These are phyloP conservation scores for Cyclophora albipunctata DNA, from an alignment of 2,888 invertebrate genomes.

Conservation along the genomic window DNA sequence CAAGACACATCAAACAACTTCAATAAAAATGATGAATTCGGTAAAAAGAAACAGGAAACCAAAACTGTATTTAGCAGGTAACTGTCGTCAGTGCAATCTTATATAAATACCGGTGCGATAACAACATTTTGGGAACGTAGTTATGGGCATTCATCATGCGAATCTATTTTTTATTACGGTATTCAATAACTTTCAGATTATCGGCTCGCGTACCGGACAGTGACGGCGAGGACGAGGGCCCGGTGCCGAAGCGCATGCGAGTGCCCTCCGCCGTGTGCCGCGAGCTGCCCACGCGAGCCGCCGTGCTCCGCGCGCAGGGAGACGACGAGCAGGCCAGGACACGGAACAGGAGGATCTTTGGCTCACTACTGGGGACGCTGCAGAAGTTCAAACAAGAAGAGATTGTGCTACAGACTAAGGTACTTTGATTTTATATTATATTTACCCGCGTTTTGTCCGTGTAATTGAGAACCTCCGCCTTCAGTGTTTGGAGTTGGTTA, in stretches of 20 bases:
- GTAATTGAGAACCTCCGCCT: no score
- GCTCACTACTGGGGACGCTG: conserved; percentile 93
- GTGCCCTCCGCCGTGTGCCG: conserved; percentile 85
- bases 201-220: conserved; percentile 63
- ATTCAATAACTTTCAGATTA: conserved; percentile 30
- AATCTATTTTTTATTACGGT: no score
- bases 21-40: conserved; percentile 68
- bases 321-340: conserved; percentile 86
- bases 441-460: no score
- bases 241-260: conserved; percentile 44
- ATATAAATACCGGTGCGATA: no score
- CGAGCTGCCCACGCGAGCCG: conserved; percentile 84
- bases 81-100: background rate
- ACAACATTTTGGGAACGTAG: no score
- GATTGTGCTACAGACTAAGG: conserved; percentile 88
- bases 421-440: conserved; percentile 10
- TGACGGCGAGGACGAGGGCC: conserved; percentile 66
- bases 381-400: conserved; percentile 97
- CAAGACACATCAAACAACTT: conserved; percentile 48
- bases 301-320: conserved; percentile 81
- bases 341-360: conserved; percentile 96
- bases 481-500: no score
- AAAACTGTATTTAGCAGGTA: conserved; percentile 76
- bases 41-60: conserved; percentile 71
- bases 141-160: no score